Evolutionary conservation across 2,888 invertebrate genomes (phyloP).

Genomic region (Blera fallax): DNA sequence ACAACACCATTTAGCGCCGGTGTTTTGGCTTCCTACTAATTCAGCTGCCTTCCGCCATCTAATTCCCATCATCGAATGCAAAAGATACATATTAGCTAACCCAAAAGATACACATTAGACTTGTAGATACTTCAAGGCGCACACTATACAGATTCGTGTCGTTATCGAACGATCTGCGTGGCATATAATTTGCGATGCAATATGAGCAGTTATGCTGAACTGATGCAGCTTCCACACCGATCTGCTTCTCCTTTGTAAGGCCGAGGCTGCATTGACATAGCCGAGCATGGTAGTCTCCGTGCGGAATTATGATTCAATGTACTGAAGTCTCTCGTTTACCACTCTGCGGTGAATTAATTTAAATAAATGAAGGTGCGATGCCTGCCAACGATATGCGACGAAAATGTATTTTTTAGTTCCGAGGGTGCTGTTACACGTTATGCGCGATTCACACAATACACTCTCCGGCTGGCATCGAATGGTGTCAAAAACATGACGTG

Average conservation of each 20-base stretch:
- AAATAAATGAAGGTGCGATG: constrained; percentile 72
- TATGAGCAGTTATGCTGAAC: constrained; percentile 9
- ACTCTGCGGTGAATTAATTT: constrained; percentile 72
- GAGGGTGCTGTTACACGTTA: constrained; percentile 42
- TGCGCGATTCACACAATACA: neutral
- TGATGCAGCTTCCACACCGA: constrained; percentile 32
- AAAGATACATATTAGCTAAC: constrained; percentile 45
- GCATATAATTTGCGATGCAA: constrained; percentile 61
- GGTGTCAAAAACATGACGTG: constrained; percentile 72
- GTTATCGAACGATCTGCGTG: constrained; percentile 58
- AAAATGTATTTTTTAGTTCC: constrained; percentile 8
- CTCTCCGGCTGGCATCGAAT: constrained; percentile 52
- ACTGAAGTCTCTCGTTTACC: constrained; percentile 58
- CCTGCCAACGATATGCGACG: constrained; percentile 60
- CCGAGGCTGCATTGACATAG: constrained; percentile 49
- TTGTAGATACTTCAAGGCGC: constrained; percentile 48
- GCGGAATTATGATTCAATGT: constrained; percentile 49
- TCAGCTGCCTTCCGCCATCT: constrained; percentile 42
- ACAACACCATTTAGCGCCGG: constrained; percentile 40
- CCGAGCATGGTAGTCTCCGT: neutral
- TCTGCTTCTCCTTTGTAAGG: constrained; percentile 32
- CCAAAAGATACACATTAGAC: constrained; percentile 63
- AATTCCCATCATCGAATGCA: constrained; percentile 43
- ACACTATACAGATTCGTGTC: constrained; percentile 33
- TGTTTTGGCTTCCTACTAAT: constrained; percentile 41